Evolutionary conservation across 2,113 vertebrate genomes (phyloP), one percentile per base, ranked within the genome.

Genomic region (Daboia siamensis): DNA sequence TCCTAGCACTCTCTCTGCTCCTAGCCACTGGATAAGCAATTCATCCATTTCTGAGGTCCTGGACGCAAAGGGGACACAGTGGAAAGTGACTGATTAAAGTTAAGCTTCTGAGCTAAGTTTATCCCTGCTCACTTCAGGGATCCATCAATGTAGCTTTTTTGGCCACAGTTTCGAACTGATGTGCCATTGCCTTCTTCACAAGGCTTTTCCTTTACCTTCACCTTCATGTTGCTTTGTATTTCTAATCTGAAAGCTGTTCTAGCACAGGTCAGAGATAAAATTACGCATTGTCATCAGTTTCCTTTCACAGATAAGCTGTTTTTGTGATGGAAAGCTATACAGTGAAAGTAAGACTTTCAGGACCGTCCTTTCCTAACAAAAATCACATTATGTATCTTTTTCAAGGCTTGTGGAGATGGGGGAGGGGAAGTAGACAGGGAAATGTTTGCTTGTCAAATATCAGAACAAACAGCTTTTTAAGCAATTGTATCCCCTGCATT

Each of bases 181-280:
- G n/a, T 74, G n/a, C n/a, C 69, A 20, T 17, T 80, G 74, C 8
- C 74, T 80, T 20, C 33, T 44, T 80, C 74, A 80, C 55, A 74
- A 86, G 89, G 26, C 23, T 91, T 94, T 64, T 51, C 8, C 57
- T 17, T 12, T 85, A 56, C 85, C 9, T 52, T 93, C 1, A 69
- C 74, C 48, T 94, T n/a, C 7, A 52, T 39, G 64, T 21, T 57
- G 20, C 39, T 89, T 95, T 91, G 5, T 64, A 74, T 57, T n/a
- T 0, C 93, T 93, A 90, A 94, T 95, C 93, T 92, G 39, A 56
- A 33, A 44, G 33, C 44, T n/a, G 8, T 88, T 7, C 80, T 93
- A 91, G 24, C 15, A 93, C 8, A 86, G 29, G 46, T 55, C 51
- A 93, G 26, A 12, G 89, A 17, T 74, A 93, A 93, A 94, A 96